These are phyloP conservation scores for Cisticola juncidis DNA, from an alignment of 2,113 vertebrate species.

Conservation along the genomic window DNA sequence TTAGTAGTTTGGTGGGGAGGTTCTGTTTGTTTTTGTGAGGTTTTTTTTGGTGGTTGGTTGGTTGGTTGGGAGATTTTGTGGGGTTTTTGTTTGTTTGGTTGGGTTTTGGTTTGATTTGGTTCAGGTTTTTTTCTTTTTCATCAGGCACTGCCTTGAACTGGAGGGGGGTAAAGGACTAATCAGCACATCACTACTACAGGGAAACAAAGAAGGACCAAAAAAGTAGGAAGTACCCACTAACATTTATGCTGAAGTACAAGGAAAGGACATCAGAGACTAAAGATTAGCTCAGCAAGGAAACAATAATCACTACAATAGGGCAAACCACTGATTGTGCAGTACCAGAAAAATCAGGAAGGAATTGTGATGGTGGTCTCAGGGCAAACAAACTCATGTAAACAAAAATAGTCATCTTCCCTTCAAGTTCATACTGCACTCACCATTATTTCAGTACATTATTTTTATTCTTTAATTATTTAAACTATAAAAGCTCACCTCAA, in stretches of 20 bases:
- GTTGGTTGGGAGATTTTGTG: background rate
- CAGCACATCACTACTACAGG: background rate
- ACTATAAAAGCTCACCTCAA: slow-evolving; percentile 81
- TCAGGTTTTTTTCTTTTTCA: background rate
- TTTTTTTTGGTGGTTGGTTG: background rate
- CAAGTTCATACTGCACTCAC: background rate
- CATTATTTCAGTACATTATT: background rate
- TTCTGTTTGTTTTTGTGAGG: background rate
- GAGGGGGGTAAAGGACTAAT: background rate
- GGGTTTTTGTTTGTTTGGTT: background rate
- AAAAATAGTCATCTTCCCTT: background rate
- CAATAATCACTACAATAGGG: background rate
- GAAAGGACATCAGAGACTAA: background rate
- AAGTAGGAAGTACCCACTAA: background rate
- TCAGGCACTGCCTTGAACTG: background rate
- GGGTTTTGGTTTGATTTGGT: background rate
- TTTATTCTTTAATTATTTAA: background rate
- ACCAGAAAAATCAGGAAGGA: background rate
- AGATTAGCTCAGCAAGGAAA: background rate
- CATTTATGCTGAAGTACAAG: background rate
- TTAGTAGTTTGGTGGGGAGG: background rate
- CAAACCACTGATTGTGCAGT: background rate
- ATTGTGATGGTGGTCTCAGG: background rate
- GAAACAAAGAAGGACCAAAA: background rate
- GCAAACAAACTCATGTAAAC: background rate